Evolutionary conservation across 2,888 invertebrate genomes (phyloP).

Genomic region (Calliphora vomitoria): DNA sequence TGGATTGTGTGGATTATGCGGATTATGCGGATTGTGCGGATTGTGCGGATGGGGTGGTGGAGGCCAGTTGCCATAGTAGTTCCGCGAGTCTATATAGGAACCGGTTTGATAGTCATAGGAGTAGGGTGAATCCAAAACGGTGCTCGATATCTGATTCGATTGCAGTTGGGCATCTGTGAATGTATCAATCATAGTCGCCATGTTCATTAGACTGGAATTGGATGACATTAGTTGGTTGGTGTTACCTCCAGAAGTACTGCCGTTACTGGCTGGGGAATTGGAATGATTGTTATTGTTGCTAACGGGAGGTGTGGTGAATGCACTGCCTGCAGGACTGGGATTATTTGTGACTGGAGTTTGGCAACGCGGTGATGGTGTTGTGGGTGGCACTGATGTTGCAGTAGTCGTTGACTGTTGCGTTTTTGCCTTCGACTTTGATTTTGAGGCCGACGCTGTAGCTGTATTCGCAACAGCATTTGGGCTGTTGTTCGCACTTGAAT

Average conservation of each 20-base stretch:
- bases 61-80: slow-evolving; percentile 88
- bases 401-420: slow-evolving; percentile 75
- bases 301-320: slow-evolving; percentile 84
- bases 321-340: slow-evolving; percentile 86
- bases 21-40: slow-evolving; percentile 84
- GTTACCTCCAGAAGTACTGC: slow-evolving; percentile 75
- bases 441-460: slow-evolving; percentile 73
- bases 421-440: slow-evolving; percentile 79
- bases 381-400: slow-evolving; percentile 79
- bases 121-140: slow-evolving; percentile 90
- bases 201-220: slow-evolving; percentile 88
- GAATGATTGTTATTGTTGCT: slow-evolving; percentile 78
- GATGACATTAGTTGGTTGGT: slow-evolving; percentile 84
- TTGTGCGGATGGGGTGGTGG: slow-evolving; percentile 86
- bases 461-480: slow-evolving; percentile 38
- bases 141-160: slow-evolving; percentile 94
- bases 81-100: slow-evolving; percentile 87
- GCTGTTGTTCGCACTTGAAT: slow-evolving; percentile 53
- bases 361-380: slow-evolving; percentile 83
- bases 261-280: slow-evolving; percentile 73
- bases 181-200: slow-evolving; percentile 91
- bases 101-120: slow-evolving; percentile 87
- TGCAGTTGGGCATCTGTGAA: slow-evolving; percentile 92
- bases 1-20: slow-evolving; percentile 85
- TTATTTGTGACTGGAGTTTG: slow-evolving; percentile 86